Percentiles rank a stretch among this genome's conserved stretches.
These are phyloP conservation scores for Pangasius larnaudii DNA, from an alignment of 2,797 vertebrate genomes.

Conservation along the genomic window DNA sequence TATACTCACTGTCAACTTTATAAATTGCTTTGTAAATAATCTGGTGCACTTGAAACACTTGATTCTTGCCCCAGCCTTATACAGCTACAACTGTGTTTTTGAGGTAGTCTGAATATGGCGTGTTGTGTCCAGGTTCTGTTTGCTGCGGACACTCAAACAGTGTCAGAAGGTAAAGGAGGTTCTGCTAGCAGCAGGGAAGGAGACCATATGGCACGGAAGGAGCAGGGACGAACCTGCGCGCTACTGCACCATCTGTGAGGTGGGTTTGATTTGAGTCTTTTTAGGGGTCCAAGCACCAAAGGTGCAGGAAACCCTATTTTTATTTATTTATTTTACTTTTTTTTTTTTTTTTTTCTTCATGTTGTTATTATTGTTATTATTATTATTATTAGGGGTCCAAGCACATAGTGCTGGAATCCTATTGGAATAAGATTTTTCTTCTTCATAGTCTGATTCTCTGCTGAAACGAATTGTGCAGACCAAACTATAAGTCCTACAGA, in stretches of 20 bases:
- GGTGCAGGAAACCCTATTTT: background rate
- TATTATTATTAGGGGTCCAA: background rate
- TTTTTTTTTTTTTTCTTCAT: background rate
- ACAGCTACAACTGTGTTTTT: background rate
- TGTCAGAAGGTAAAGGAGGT: conserved; percentile 92
- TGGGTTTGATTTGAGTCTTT: conserved; percentile 58
- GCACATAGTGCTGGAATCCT: background rate
- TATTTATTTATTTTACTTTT: background rate
- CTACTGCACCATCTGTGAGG: conserved; percentile 97
- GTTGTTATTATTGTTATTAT: background rate
- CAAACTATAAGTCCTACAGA: background rate
- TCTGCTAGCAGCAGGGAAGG: conserved; percentile 87
- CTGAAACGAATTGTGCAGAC: background rate
- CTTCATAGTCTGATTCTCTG: background rate
- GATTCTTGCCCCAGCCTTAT: background rate
- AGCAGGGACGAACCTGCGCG: conserved; percentile 91
- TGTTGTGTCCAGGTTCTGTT: conserved; percentile 82
- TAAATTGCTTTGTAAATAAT: background rate
- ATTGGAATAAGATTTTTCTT: background rate
- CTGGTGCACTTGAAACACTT: background rate
- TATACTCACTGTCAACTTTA: too few species aligned
- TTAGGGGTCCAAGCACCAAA: background rate
- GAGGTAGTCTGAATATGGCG: background rate
- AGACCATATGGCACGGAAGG: conserved; percentile 91
- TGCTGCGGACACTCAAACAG: conserved; percentile 93